Evolutionary conservation across 2,113 vertebrate species (phyloP), one percentile per base, ranked within the genome.

Genomic region (Ornithorhynchus anatinus): DNA sequence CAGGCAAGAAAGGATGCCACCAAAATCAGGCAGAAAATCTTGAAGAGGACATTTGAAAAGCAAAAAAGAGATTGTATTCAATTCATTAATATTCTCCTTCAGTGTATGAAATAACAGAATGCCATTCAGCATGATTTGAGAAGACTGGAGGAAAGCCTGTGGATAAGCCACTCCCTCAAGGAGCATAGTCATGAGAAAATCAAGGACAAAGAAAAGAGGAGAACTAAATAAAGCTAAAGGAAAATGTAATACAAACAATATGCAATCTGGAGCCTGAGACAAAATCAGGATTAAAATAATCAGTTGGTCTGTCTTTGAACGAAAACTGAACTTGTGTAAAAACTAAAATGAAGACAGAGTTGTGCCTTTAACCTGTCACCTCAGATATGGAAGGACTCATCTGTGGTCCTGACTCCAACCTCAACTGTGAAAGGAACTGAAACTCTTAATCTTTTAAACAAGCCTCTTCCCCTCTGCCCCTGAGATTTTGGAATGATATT

Each of bases 241-340:
- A 86, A 72, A 77, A 79, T 53, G 32, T 38, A 86, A 89, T 86
- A 80, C 62, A 88, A 89, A 84, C 79, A 90, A 81, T 79, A 81
- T 88, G 84, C 66, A 56, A 53, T 77, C 78, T 60, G 77, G 36
- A 75, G 58, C 68, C 37, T 29, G 37, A 82, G 66, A 71, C 82
- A 85, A 86, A 80, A 85, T 45, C 29, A 32, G 12, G 10, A 22
- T 67, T 70, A 54, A 86, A 88, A 75, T 65, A 44, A 79, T 80
- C 64, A 68, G 61, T 50, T 82, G 69, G 69, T 60, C 84, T 86
- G 69, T 78, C 47, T 67, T 38, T 81, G 62, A 72, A 76, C 81
- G 40, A 57, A 22, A 52, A 2, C 50, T 37, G 27, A 66, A 31
- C 43, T 47, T 22, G 47, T 29, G 16, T 60, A 69, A 56, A 64